Base-by-base conservation (phyloP, 2,888 invertebrate genomes). In the Apomyelois bistriatella region DNA sequence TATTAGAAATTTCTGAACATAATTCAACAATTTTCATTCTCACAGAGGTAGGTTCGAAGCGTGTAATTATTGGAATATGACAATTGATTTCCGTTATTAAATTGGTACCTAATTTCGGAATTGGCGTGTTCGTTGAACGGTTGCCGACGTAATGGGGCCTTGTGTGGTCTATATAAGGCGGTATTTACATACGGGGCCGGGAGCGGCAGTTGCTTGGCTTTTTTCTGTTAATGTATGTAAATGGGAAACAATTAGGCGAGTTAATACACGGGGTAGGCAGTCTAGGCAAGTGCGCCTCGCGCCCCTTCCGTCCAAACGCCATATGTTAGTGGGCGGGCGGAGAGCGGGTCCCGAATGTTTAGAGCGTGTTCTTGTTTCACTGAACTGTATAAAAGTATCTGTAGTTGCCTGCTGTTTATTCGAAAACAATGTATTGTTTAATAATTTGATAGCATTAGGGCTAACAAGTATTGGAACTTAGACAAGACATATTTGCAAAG, bases 181-280 rank as follows among this genome's bases (percentile, higher is more conserved):
- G 65, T 85, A 82, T 85, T 85, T 86, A 87, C 79, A 83, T 82
- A 82, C 71, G 66, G 68, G 74, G 78, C 68, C 68, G 66, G 60
- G 66, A 72, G 76, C 84, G 88, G 79, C 87, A 82, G 88, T 89
- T 88, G 82, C 68, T 76, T 71, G 70, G 71, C 74, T 83, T 87
- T 85, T 89, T 85, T 80, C 77, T 74, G 80, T 76, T 87, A 88
- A 90, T 87, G 75, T 89, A 90, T 89, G 89, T 87, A 90, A 89
- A 90, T 89, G 84, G 83, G 84, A 88, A 87, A 78, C 88, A 90
- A 89, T 90, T 89, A 90, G 85, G 86, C 85, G 85, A 86, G 85
- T 87, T 89, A 88, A 88, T 82, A 88, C 82, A 85, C 86, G 87
- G 87, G 89, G 89, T 84, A 85, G 86, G 82, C 85, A 85, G 85